Base-by-base conservation (phyloP, 2,888 invertebrate species). In the Rhamphomyia laevipes region DNA sequence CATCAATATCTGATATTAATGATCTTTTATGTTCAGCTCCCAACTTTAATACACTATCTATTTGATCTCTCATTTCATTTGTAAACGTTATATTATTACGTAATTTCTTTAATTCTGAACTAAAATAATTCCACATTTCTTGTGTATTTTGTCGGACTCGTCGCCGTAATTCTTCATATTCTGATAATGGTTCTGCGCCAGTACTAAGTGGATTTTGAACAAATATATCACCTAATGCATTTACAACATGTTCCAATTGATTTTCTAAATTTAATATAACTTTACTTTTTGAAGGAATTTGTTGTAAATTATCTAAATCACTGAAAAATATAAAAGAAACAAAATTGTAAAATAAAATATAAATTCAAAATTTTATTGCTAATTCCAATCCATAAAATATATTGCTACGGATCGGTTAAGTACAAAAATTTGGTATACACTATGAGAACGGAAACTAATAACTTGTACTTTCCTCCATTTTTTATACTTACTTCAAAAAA, bases 101-200 rank as follows among this genome's bases (percentile, higher is more conserved):
- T 47, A 86, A 69, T 62, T 82, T 84, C 11, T 75, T 76, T 55
- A 90, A 71, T 65, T 88, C 86, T 43, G 81, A 76, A 58, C 78
- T 80, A 4, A 91, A 74, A 63, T 80, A 92, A 68, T 84, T 89
- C 91, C 91, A 92, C 59, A 89, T 75, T 68, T 94, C 93, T 58
- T 81, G 82, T 1, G 86, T 80, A 59, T 89, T 89, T 33, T 81
- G 78, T 59, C 80, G 78, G 51, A 92, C 74, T 56, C 85, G 77
- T 21, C 92, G 74, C 43, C 91, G 75, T 50, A 85, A 73, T 59
- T 81, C 75, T 71, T 91, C 90, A 62, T 90, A 90, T 58, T 85
- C 82, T 46, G 78, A 70, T 37, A 80, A 77, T 2, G 88, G 88
- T 43, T n/a, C n/a, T n/a, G n/a, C n/a, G n/a, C n/a, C n/a, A n/a